These are phyloP conservation scores for Typhlichthys subterraneus DNA, from an alignment of 2,797 vertebrate genomes.

Conservation along the genomic window DNA sequence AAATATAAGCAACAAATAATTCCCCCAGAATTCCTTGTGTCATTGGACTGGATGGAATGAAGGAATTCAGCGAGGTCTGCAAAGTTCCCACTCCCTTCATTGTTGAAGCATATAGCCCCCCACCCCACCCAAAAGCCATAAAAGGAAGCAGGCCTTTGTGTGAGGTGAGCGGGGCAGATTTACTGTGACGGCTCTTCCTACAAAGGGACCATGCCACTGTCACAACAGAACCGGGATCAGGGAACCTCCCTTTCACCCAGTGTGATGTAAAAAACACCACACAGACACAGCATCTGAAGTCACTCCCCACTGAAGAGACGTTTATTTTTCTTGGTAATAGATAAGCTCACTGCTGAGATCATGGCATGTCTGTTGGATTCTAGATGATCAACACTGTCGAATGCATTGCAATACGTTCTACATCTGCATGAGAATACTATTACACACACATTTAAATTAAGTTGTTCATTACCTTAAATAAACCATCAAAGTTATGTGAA, in stretches of 20 bases:
- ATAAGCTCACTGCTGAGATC: conserved; percentile 4
- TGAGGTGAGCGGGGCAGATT: conserved; percentile 70
- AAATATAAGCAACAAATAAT: conserved; percentile 51
- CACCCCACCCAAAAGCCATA: conserved; percentile 61
- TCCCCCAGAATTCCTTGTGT: conserved; percentile 63
- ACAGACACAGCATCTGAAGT: conserved; percentile 49
- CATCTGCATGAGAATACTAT: no score
- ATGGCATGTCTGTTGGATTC: not conserved
- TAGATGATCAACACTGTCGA: not conserved
- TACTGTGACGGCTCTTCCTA: conserved; percentile 68
- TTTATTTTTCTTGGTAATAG: not conserved
- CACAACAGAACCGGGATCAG: conserved; percentile 74
- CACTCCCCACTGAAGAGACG: conserved; percentile 19
- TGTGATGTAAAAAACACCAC: conserved; percentile 52
- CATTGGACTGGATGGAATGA: conserved; percentile 53
- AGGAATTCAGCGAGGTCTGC: conserved; percentile 69
- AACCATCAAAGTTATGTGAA: not conserved
- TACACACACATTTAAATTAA: not conserved
- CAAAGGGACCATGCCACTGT: conserved; percentile 67
- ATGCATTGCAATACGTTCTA: no score
- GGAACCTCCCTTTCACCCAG: conserved; percentile 58
- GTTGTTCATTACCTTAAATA: not conserved
- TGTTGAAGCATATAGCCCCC: conserved; percentile 66
- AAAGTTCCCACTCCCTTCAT: conserved; percentile 66
- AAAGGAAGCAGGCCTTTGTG: conserved; percentile 71